Base-by-base conservation (phyloP, 2,797 vertebrate species). In the Gobionotothen gibberifrons region DNA sequence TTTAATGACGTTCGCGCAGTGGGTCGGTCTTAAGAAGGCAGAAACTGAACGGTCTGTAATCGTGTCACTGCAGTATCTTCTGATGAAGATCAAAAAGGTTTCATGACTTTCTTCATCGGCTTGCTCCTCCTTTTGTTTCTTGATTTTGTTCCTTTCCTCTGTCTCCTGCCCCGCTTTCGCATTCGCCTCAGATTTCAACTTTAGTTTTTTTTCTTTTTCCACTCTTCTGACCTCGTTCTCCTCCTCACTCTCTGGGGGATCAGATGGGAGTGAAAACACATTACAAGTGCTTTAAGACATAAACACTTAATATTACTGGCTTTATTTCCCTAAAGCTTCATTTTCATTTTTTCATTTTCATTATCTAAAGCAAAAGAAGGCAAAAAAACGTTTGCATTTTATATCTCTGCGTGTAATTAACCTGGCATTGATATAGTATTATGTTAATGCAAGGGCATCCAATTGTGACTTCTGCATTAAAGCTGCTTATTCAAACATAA, bases 1-100 rank as follows among this genome's bases (percentile, higher is more conserved):
- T 13, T 56, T 10, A 19, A 70, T 2, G 5, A 91, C 49, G 51
- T 93, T 91, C 2, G 36, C 3, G 0, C 10, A 65, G 15, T 82
- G 68, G 11, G 13, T 15, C 17, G 79, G 67, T 46, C 54, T 51
- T 39, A 71, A 19, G 32, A 55, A 2, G 32, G 49, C 8, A 22
- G 57, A 29, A 26, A 19, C 4, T 21, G 16, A 53, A n/a, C 5
- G 15, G 3, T 16, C 29, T 36, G 14, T n/a, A 1, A 47, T 44
- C 3, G 57, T 4, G 2, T 44, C 21, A 0, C 3, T 0, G 8
- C 39, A 76, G 69, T 79, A 72, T 47, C 6, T 78, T n/a, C n/a
- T 69, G 57, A 88, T 47, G 44, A 90, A 82, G 0, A 26, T 2
- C 16, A 21, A 9, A 52, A 85, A 21, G 26, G 49, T 11, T 1